Conservation (phyloP, 2,797 vertebrate species). For the Pangasius djambal region DNA sequence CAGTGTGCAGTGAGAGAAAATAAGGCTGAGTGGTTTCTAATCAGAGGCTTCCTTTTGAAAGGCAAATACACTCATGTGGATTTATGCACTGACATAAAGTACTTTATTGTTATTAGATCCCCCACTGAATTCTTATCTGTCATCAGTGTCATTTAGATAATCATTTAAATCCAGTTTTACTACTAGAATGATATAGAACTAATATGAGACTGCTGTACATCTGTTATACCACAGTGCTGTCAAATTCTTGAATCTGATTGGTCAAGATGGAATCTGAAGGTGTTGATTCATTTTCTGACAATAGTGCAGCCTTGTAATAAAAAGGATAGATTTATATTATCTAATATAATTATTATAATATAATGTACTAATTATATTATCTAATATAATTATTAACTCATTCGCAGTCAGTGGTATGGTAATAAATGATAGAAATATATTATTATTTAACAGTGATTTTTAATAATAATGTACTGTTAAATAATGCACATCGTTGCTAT, state of each 20-base stretch:
- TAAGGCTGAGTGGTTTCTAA: background rate
- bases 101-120: background rate
- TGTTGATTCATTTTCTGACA: background rate
- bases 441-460: background rate
- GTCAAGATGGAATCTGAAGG: background rate
- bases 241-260: background rate
- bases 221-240: background rate
- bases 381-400: background rate
- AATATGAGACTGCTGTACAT: background rate
- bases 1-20: background rate
- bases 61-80: background rate
- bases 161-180: background rate
- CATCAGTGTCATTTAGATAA: background rate
- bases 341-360: background rate
- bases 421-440: background rate
- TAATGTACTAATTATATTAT: too few relatives aligned
- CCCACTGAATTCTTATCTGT: background rate
- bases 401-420: background rate
- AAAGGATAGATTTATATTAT: background rate
- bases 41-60: background rate
- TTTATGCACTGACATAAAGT: background rate
- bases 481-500: too few relatives aligned
- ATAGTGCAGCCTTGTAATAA: background rate
- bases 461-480: too few relatives aligned
- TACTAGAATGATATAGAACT: background rate